Evolutionary conservation across 2,888 invertebrate genomes (phyloP), one percentile per base, ranked within the genome.

Genomic region (Gymnoscelis rufifasciata): DNA sequence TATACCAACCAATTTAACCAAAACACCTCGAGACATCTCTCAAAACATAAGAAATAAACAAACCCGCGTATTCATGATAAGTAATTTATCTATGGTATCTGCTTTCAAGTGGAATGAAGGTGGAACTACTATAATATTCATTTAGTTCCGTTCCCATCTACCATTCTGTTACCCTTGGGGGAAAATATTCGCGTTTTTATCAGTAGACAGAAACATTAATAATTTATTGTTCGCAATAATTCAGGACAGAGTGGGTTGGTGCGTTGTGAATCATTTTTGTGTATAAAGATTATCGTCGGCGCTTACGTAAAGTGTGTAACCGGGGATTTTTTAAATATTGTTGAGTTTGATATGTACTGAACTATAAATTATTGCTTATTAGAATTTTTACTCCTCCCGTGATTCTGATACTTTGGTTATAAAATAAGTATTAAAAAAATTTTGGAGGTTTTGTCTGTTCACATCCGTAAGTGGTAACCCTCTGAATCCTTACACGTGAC

Each of bases 121-220:
- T 40, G 24, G 24, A 28, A 23, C 37, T 38, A 11, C 44, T 49
- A 24, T 42, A 49, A 38, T 49, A 49, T 49, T 49, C 31, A 49
- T 49, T 44, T 29, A 33, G 33, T 44, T 44, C 13, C 41, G 7
- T 26, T 41, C 8, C 46, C 46, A 41, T 38, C 29, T 14, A 33
- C 31, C 33, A 29, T 29, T 35, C 45, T 38, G 31, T 33, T 33
- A 15, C 23, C 19, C 36, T 23, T 12, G 23, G 11, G 23, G 36
- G 23, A 36, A 36, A 36, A 36, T 36, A 36, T 36, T 15, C 10
- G 14, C 8, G 31, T 33, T 33, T 15, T 33, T 33, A 33, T 33
- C 31, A 15, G 31, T 33, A 33, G 31, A 33, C 15, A 33, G 14
- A 33, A n/a, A 15, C 31, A 33, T 33, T 33, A 33, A 33, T 33